Evolutionary conservation across 2,888 invertebrate species (phyloP).

Genomic region (Chesias legatella): DNA sequence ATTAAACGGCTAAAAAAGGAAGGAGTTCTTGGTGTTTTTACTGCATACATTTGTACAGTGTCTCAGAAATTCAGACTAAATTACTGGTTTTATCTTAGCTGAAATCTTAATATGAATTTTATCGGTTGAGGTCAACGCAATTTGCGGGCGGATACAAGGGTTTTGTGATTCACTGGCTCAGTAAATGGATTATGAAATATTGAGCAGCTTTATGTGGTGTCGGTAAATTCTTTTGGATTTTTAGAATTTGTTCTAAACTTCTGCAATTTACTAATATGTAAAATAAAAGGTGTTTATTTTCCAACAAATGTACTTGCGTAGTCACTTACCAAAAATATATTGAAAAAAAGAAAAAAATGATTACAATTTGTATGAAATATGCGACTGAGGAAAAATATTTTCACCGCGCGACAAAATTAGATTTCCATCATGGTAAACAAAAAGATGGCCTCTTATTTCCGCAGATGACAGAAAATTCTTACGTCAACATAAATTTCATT

Average conservation of each 20-base stretch:
- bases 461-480: constrained; percentile 14
- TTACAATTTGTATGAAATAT: too few species aligned
- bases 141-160: constrained; percentile 38
- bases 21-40: too few species aligned
- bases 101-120: constrained; percentile 30
- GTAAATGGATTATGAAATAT: constrained; percentile 43
- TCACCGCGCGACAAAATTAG: constrained; percentile 9
- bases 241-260: too few species aligned
- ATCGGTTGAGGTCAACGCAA: constrained; percentile 36
- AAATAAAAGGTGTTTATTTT: too few species aligned
- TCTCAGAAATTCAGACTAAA: constrained; percentile 17
- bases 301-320: too few species aligned
- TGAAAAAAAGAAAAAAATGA: too few species aligned
- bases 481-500: constrained; percentile 23
- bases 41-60: too few species aligned
- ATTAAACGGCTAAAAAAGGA: too few species aligned
- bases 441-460: constrained; percentile 16
- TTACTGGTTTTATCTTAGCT: constrained; percentile 14
- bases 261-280: too few species aligned
- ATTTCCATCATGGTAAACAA: constrained; percentile 14
- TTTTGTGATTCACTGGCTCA: constrained; percentile 39
- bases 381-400: neutral
- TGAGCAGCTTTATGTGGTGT: constrained; percentile 17
- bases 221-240: too few species aligned
- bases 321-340: too few species aligned